phyloP scores from a whole-genome alignment of 2,888 invertebrate species.

The Scotopteryx bipunctaria region DNA sequence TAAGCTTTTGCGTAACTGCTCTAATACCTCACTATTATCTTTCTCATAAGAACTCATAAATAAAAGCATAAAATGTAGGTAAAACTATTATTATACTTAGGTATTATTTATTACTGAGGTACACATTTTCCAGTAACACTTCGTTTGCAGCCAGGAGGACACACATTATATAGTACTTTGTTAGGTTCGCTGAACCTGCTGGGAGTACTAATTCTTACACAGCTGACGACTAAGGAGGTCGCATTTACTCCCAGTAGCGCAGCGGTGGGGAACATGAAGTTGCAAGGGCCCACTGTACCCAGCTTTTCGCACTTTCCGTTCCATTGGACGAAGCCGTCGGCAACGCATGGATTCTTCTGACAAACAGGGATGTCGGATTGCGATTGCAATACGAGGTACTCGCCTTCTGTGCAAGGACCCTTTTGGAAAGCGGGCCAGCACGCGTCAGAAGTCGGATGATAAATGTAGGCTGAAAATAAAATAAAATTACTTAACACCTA shows the following conservation, averaged over 20 bases:
- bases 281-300: conserved; percentile 69
- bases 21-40: too few relatives aligned
- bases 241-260: conserved; percentile 84
- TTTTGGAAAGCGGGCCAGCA: conserved; percentile 85
- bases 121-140: conserved; percentile 42
- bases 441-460: conserved; percentile 82
- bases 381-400: conserved; percentile 81
- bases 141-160: conserved; percentile 64
- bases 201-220: conserved; percentile 64
- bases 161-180: conserved; percentile 27
- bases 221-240: conserved; percentile 82
- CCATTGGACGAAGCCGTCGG: conserved; percentile 75
- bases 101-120: background rate
- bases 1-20: too few relatives aligned
- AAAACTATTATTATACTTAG: too few relatives aligned
- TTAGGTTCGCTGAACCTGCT: conserved; percentile 53
- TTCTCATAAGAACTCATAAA: too few relatives aligned
- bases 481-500: too few relatives aligned
- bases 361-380: conserved; percentile 84
- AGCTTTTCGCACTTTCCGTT: conserved; percentile 74
- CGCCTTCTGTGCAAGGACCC: conserved; percentile 84
- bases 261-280: conserved; percentile 49
- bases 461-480: conserved; percentile 78
- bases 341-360: conserved; percentile 83
- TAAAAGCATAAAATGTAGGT: too few relatives aligned